phyloP scores from a whole-genome alignment of 2,113 vertebrate genomes.

The Lampris incognitus region DNA sequence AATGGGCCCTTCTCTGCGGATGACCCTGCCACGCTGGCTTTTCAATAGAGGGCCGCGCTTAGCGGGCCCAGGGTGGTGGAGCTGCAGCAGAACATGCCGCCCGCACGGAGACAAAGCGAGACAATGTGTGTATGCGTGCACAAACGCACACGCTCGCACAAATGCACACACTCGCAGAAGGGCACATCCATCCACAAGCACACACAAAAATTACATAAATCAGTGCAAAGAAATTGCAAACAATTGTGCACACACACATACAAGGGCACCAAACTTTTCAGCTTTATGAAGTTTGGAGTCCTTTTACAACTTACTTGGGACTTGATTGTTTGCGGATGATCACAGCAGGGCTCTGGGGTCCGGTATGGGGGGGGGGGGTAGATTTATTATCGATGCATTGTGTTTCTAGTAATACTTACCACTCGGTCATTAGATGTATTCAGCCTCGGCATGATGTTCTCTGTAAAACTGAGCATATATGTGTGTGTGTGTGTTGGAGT shows the following conservation, averaged over 20 bases:
- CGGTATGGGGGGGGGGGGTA: no score
- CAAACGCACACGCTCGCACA: not conserved
- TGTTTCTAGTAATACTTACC: slow-evolving; percentile 58
- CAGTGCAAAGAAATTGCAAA: slow-evolving; percentile 10
- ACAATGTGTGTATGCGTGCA: not conserved
- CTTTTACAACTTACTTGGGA: no score
- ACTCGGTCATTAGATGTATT: slow-evolving; percentile 52
- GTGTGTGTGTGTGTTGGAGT: slow-evolving; percentile 21
- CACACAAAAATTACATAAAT: not conserved
- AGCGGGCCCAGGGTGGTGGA: slow-evolving; percentile 31
- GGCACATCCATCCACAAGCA: not conserved
- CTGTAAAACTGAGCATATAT: slow-evolving; percentile 31
- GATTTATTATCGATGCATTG: no score
- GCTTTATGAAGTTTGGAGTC: no score
- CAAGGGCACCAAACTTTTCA: not conserved
- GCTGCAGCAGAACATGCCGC: slow-evolving; percentile 39
- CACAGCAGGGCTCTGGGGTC: no score
- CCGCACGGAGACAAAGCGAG: not conserved
- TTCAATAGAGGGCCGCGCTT: slow-evolving; percentile 44
- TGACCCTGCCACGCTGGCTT: slow-evolving; percentile 70
- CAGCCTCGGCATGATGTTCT: slow-evolving; percentile 37
- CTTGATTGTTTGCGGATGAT: no score
- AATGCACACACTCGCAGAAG: not conserved
- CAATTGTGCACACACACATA: not conserved
- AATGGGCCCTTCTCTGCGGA: slow-evolving; percentile 68